These are phyloP conservation scores for Cheilosia vernalis DNA, from an alignment of 2,888 invertebrate genomes.

Conservation along the genomic window DNA sequence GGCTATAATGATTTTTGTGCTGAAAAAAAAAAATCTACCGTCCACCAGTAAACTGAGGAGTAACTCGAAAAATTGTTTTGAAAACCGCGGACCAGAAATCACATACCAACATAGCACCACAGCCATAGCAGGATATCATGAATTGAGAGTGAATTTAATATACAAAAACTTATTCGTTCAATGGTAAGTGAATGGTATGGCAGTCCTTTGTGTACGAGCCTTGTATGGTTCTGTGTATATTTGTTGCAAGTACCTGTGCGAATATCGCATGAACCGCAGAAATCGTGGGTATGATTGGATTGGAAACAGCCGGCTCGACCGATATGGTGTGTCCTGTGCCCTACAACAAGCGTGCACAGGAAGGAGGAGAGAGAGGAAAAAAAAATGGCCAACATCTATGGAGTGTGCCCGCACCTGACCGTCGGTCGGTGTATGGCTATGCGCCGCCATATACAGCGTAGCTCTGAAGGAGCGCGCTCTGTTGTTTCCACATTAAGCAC, in stretches of 20 bases:
- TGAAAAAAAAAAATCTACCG: constrained; percentile 17
- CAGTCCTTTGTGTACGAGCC: constrained; percentile 61
- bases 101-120: constrained; percentile 32
- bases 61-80: constrained; percentile 1
- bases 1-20: constrained; percentile 62
- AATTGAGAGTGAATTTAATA: constrained; percentile 65
- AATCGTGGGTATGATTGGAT: constrained; percentile 49
- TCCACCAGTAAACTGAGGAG: constrained; percentile 15
- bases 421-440: too few relatives aligned
- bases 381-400: constrained; percentile 49
- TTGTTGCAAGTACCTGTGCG: constrained; percentile 55
- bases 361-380: constrained; percentile 7
- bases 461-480: constrained; percentile 20
- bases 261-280: constrained; percentile 64
- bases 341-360: constrained; percentile 11
- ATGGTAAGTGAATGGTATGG: constrained; percentile 56
- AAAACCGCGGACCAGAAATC: constrained; percentile 53
- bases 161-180: constrained; percentile 72
- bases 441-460: neutral
- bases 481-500: constrained; percentile 74
- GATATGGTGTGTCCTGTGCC: constrained; percentile 6
- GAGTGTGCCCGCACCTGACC: constrained; percentile 61
- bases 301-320: constrained; percentile 32
- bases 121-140: constrained; percentile 9
- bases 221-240: constrained; percentile 63